Evolutionary conservation across 2,797 vertebrate genomes (phyloP).

Genomic region (Pipistrellus pygmaeus): DNA sequence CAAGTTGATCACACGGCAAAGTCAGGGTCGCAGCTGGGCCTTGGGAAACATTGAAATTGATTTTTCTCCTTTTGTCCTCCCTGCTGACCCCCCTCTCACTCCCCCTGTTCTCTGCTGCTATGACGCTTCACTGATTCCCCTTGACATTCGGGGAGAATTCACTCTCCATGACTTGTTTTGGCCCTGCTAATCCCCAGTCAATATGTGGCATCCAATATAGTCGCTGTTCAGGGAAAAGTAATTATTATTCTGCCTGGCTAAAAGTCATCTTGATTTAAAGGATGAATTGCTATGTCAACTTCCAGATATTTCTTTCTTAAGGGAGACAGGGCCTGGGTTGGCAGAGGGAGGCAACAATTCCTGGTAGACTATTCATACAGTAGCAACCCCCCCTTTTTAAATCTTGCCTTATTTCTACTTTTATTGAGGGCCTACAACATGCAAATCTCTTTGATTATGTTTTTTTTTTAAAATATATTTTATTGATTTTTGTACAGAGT

Average conservation of each 20-base stretch:
- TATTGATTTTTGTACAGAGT: too few species aligned
- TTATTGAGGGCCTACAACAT: slow-evolving; percentile 22
- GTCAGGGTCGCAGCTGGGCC: neutral
- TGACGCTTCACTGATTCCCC: slow-evolving; percentile 42
- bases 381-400: neutral
- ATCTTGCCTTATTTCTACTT: slow-evolving; percentile 52
- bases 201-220: slow-evolving; percentile 31
- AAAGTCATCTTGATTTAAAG: slow-evolving; percentile 74
- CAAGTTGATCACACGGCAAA: neutral
- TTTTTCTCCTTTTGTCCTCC: slow-evolving; percentile 50
- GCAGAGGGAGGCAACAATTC: slow-evolving; percentile 30
- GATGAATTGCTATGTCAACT: slow-evolving; percentile 67
- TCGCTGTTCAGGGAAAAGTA: slow-evolving; percentile 68
- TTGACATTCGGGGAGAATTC: slow-evolving; percentile 49
- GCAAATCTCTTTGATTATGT: neutral
- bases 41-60: slow-evolving; percentile 36
- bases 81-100: neutral
- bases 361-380: slow-evolving; percentile 6
- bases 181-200: slow-evolving; percentile 67
- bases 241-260: slow-evolving; percentile 64
- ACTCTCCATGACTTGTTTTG: slow-evolving; percentile 54
- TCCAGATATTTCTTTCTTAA: slow-evolving; percentile 70
- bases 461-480: too few species aligned
- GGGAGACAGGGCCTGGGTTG: neutral
- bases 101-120: neutral